Evolutionary conservation across 2,113 vertebrate genomes (phyloP).

Genomic region (Ptilorrhoa leucosticta): DNA sequence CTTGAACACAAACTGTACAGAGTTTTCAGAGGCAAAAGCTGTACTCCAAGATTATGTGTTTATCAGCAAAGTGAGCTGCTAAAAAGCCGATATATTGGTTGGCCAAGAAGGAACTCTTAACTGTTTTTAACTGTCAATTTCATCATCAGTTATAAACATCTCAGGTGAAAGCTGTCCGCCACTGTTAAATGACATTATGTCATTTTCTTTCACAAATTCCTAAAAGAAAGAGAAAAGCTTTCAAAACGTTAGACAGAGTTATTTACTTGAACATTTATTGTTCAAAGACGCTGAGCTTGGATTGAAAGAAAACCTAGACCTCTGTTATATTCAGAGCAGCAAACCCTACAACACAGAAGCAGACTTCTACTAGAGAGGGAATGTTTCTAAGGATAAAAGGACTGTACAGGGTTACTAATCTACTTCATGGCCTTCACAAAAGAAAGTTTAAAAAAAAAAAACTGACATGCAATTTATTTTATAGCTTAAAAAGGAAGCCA

Average conservation of each 20-base stretch:
- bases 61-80: background rate
- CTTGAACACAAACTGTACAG: background rate
- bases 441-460: background rate
- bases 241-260: background rate
- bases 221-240: background rate
- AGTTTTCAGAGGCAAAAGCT: background rate
- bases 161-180: background rate
- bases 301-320: background rate
- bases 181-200: background rate
- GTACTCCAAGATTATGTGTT: background rate
- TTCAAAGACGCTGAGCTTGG: background rate
- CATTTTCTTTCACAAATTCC: background rate
- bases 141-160: background rate
- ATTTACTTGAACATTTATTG: background rate
- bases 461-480: background rate
- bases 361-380: background rate
- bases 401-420: background rate
- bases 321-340: background rate
- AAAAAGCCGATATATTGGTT: background rate
- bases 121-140: background rate
- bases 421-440: background rate
- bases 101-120: background rate
- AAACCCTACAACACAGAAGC: background rate
- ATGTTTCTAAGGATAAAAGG: background rate
- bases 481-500: background rate